These are phyloP conservation scores for Eulemur albifrons DNA, from an alignment of 2,797 vertebrate species.

Conservation along the genomic window DNA sequence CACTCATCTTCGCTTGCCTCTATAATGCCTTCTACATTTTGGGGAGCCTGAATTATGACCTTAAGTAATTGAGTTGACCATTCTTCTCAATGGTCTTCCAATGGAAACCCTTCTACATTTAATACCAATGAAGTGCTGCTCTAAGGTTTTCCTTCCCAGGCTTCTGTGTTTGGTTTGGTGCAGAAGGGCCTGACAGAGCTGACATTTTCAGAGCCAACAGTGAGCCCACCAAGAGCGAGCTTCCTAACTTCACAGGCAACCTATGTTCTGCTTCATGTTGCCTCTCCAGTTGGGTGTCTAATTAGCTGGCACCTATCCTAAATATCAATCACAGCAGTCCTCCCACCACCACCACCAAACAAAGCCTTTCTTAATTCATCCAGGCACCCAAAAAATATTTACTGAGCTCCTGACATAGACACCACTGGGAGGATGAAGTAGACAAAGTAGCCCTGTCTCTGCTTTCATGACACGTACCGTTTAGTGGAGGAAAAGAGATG, in stretches of 20 bases:
- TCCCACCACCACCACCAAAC: not conserved
- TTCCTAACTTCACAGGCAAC: not conserved
- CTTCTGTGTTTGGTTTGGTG: not conserved
- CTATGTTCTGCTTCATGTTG: not conserved
- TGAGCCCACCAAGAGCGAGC: not conserved
- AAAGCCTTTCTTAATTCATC: not conserved
- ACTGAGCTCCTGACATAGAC: not conserved
- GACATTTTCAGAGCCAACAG: not conserved
- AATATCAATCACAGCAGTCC: not conserved
- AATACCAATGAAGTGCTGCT: not conserved
- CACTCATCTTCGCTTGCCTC: rapidly evolving
- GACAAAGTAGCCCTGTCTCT: not conserved
- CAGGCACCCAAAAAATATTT: not conserved
- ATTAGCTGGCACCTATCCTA: not conserved
- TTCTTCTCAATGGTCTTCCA: not conserved
- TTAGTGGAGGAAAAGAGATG: too few relatives aligned
- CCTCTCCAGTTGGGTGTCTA: not conserved
- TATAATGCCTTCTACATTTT: not conserved
- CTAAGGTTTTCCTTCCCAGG: not conserved
- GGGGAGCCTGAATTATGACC: not conserved
- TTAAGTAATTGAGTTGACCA: not conserved
- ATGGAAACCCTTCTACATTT: not conserved
- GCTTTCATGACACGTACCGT: not conserved
- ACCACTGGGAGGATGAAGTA: not conserved
- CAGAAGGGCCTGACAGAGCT: not conserved